Conservation (phyloP, 2,797 vertebrate species). For the Sciurus carolinensis region DNA sequence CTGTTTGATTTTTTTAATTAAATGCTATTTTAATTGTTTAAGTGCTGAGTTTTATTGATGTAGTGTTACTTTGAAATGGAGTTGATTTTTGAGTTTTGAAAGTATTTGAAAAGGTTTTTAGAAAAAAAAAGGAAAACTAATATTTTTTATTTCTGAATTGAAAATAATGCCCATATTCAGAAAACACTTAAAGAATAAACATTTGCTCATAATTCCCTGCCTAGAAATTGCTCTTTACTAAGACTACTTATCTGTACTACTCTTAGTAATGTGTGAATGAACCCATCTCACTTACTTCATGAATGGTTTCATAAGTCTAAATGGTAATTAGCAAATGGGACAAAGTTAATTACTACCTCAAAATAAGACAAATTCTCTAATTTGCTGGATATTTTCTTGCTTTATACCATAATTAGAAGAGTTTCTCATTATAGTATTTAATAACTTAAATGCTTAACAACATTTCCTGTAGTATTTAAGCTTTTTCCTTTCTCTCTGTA, state of each 20-base stretch:
- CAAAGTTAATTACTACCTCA: neutral
- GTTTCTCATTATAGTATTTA: neutral
- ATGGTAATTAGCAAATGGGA: neutral
- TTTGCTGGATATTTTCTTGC: neutral
- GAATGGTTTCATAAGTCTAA: neutral
- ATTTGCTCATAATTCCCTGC: neutral
- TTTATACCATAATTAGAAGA: neutral
- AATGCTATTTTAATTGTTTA: constrained; percentile 33
- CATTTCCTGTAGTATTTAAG: neutral
- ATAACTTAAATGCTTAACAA: neutral
- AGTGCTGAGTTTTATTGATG: constrained; percentile 35
- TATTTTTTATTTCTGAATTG: neutral
- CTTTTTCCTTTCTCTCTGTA: neutral
- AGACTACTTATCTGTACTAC: neutral
- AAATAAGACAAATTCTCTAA: neutral
- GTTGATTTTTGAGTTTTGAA: constrained; percentile 30
- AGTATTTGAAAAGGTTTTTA: constrained; percentile 18
- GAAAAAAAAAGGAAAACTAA: neutral
- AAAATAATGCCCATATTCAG: neutral
- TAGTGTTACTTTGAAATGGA: neutral
- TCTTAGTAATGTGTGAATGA: neutral
- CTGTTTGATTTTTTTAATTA: constrained; percentile 58
- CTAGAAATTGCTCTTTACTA: neutral
- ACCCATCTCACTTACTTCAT: neutral
- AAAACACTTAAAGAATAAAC: neutral